A percentile compares a stretch with the other conserved stretches of the same genome.
phyloP scores from a whole-genome alignment of 2,113 vertebrate species.

The Brachyhypopomus occidentalis region DNA sequence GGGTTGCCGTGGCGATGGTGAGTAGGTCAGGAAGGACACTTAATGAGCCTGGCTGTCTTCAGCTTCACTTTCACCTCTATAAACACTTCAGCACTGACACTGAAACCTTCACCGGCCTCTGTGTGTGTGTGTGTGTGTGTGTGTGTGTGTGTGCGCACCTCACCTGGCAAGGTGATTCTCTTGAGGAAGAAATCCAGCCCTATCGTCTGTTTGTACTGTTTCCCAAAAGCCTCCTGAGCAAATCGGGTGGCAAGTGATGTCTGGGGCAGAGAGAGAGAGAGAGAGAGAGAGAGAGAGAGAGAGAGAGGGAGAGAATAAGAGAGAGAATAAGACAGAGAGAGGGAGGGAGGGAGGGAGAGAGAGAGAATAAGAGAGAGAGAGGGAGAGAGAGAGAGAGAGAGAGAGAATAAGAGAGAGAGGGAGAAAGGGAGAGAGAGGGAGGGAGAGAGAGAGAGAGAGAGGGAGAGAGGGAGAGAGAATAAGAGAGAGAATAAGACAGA shows the following conservation, averaged over 20 bases:
- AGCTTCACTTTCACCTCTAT: slow-evolving; percentile 25
- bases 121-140: slow-evolving; percentile 40
- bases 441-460: neutral
- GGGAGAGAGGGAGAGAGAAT: too few species aligned
- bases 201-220: slow-evolving; percentile 98
- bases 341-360: neutral
- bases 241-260: slow-evolving; percentile 94
- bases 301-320: neutral
- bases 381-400: too few species aligned
- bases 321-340: neutral
- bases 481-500: too few species aligned
- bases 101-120: neutral
- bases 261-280: slow-evolving; percentile 77
- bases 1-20: neutral
- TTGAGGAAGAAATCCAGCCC: slow-evolving; percentile 99
- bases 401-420: too few species aligned
- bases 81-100: neutral
- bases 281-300: slow-evolving; percentile 45
- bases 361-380: neutral
- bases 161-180: slow-evolving; percentile 97
- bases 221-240: slow-evolving; percentile 98
- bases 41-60: slow-evolving; percentile 13
- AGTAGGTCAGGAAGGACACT: slow-evolving; percentile 14
- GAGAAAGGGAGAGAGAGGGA: neutral
- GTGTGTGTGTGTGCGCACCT: slow-evolving; percentile 64